phyloP scores from a whole-genome alignment of 2,113 vertebrate species.

The Apistogramma diplotaenia region DNA sequence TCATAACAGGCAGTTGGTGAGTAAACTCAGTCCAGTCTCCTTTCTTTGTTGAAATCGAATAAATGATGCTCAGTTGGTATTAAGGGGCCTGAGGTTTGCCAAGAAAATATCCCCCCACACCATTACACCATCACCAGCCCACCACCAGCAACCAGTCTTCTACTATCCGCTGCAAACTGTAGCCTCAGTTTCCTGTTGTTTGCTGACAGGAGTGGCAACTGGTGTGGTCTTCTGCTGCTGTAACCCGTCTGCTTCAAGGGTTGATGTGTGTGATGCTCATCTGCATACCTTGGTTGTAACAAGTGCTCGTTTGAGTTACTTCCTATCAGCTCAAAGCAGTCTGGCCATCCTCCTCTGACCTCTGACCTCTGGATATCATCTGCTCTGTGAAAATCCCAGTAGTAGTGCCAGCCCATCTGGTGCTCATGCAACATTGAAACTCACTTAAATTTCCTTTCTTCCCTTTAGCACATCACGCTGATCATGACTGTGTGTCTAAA shows the following conservation, averaged over 20 bases:
- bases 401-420: neutral
- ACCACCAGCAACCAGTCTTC: neutral
- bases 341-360: neutral
- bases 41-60: neutral
- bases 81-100: neutral
- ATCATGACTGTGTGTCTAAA: no score
- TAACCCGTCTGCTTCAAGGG: neutral
- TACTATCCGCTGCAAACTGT: neutral
- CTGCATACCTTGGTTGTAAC: neutral
- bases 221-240: neutral
- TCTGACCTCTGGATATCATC: neutral
- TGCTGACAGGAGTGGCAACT: neutral
- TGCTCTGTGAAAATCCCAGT: neutral
- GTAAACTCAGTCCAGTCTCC: no score
- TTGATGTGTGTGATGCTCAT: neutral
- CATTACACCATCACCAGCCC: neutral
- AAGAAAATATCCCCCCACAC: neutral
- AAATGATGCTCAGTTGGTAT: neutral
- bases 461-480: neutral
- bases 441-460: neutral
- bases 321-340: neutral
- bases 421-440: neutral
- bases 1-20: neutral
- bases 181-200: neutral
- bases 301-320: neutral